Conservation (phyloP, 2,797 vertebrate species). For the Peromyscus aztecus region DNA sequence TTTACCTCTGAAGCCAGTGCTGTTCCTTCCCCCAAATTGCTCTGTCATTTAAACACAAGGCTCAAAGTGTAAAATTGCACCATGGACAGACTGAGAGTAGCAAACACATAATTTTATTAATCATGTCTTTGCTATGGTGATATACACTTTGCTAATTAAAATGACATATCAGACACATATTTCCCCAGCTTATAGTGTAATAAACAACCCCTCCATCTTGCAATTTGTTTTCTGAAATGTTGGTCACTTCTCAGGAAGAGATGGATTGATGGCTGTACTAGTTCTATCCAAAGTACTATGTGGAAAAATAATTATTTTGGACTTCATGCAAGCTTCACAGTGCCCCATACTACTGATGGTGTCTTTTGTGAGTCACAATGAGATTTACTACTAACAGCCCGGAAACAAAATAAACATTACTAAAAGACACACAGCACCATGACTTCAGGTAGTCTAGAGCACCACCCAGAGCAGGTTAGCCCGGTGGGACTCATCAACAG, state of each 20-base stretch:
- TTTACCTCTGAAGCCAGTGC: conserved; percentile 71
- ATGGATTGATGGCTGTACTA: conserved; percentile 25
- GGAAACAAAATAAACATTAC: background rate
- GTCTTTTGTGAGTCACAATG: background rate
- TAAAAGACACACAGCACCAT: background rate
- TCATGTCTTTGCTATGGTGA: conserved; percentile 59
- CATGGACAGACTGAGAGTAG: conserved; percentile 58
- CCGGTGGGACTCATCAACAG: background rate
- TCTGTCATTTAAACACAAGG: conserved; percentile 65
- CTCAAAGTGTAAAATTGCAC: conserved; percentile 59
- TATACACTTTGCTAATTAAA: conserved; percentile 74
- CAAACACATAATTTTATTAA: conserved; percentile 71
- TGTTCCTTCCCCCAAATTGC: conserved; percentile 39
- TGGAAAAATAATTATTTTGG: conserved; percentile 25
- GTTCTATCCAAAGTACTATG: conserved; percentile 12
- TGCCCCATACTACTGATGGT: background rate
- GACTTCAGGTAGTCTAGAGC: background rate
- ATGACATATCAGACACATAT: conserved; percentile 12
- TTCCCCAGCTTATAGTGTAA: background rate
- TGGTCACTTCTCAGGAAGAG: conserved; percentile 25
- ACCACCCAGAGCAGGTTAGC: background rate
- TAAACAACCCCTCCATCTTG: background rate
- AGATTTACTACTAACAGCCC: background rate
- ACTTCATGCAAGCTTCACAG: background rate
- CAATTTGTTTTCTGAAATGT: conserved; percentile 54